A percentile compares a stretch with the other conserved stretches of the same genome.
phyloP scores from a whole-genome alignment of 2,113 vertebrate species.

The Acanthisitta chloris region DNA sequence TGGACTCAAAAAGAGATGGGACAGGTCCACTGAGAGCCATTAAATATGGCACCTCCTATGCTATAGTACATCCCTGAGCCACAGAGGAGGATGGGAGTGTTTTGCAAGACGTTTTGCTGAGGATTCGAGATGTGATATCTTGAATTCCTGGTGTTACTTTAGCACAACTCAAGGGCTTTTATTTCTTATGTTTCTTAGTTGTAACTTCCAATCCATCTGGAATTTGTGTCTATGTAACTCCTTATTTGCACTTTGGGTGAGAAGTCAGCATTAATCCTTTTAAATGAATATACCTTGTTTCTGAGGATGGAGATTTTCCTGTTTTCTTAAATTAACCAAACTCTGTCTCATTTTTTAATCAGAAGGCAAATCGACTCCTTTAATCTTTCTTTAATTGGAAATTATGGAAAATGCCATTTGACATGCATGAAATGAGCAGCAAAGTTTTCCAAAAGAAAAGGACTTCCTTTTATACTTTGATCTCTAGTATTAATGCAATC shows the following conservation, averaged over 20 bases:
- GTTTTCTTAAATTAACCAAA: background rate
- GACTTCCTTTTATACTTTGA: background rate
- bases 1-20: background rate
- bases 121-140: background rate
- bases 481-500: background rate
- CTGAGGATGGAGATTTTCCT: background rate
- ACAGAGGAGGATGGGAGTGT: background rate
- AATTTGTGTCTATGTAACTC: background rate
- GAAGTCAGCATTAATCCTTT: background rate
- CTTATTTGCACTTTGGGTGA: background rate
- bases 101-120: background rate
- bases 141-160: background rate
- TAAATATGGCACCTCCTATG: background rate
- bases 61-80: background rate
- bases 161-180: background rate
- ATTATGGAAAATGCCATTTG: background rate
- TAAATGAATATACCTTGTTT: background rate
- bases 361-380: background rate
- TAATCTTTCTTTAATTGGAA: constrained; percentile 33
- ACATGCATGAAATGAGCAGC: background rate
- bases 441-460: background rate
- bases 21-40: background rate
- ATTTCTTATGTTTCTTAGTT: background rate
- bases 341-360: background rate
- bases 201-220: background rate